Evolutionary conservation across 2,888 invertebrate species (phyloP).

Genomic region (Zhengitettix transpicula): DNA sequence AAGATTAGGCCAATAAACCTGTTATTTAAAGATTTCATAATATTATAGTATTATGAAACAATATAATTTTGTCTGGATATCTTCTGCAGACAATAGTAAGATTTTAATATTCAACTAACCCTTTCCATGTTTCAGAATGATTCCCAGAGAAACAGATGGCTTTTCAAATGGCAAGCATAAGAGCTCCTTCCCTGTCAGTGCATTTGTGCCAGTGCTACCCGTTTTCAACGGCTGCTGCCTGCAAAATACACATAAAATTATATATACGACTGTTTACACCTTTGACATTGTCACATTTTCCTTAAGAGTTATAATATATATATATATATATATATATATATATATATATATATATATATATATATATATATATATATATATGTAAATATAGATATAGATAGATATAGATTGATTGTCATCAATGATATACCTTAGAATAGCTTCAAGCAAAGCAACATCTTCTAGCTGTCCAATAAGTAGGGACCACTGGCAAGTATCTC

Average conservation of each 20-base stretch:
- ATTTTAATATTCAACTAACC: constrained; percentile 17
- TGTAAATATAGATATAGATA: too few species aligned
- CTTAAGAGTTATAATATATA: too few species aligned
- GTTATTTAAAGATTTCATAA: too few species aligned
- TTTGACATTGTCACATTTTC: too few species aligned
- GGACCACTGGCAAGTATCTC: constrained; percentile 77
- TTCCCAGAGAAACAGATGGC: constrained; percentile 21
- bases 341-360: too few species aligned
- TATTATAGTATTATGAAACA: too few species aligned
- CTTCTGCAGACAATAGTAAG: too few species aligned
- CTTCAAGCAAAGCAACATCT: constrained; percentile 65
- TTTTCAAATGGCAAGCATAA: constrained; percentile 3
- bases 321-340: too few species aligned
- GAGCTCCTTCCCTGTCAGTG: not conserved
- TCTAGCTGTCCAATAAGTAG: constrained; percentile 75
- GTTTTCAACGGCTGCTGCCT: constrained; percentile 15
- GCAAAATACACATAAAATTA: not conserved
- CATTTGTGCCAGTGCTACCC: not conserved
- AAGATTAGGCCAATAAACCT: too few species aligned
- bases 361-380: too few species aligned
- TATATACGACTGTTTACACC: too few species aligned
- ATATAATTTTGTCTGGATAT: too few species aligned
- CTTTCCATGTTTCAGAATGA: constrained; percentile 26
- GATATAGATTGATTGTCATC: not conserved
- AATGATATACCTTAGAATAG: constrained; percentile 34